Evolutionary conservation across 1,140 invertebrate genomes (phyloP), one percentile per base, ranked within the genome.

Genomic region (Drosophila nigromelanica): DNA sequence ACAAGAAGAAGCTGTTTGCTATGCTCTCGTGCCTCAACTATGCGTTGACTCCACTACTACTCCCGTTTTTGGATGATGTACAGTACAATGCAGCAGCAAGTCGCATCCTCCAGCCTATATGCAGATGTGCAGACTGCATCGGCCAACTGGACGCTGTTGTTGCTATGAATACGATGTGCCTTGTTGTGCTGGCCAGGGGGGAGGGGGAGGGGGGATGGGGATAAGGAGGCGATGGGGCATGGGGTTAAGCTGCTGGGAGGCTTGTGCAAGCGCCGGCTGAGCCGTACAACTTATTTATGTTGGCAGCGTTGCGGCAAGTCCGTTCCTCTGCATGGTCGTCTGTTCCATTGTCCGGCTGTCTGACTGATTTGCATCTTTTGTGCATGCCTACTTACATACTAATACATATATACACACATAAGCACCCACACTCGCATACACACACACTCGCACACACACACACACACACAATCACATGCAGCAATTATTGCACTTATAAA

Each of bases 401-500:
- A 6, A 42, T 35, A 42, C 51, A 47, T 33, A 69, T 15, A 48
- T 45, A 5, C 24, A n/a, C 33, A 70, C 10, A 48, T 27, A 47
- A 12, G 62, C 35, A 42, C 52, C 27, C 48, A 59, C 45, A 33
- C n/a, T 6, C 12, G 27, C 33, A 27, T 15, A 11, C 33, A 30
- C 42, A 62, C 45, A 33, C 48, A 35, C 40, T 33, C 15, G 37
- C 27, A 42, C 42, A 33, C 48, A 35, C 40, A 40, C 15, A 42
- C 27, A 42, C 42, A 50, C 33, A 33, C 35, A 45, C 40, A 45
- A 21, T 42, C 42, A 37, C 42, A 52, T 43, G 64, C 55, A 63
- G 72, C 82, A 87, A 87, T 87, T 87, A 89, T 87, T 79, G 82
- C 76, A 87, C 86, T 89, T 87, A 82, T 82, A 73, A 79, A 89